Evolutionary conservation across 2,113 vertebrate genomes (phyloP).

Genomic region (Passer montanus): DNA sequence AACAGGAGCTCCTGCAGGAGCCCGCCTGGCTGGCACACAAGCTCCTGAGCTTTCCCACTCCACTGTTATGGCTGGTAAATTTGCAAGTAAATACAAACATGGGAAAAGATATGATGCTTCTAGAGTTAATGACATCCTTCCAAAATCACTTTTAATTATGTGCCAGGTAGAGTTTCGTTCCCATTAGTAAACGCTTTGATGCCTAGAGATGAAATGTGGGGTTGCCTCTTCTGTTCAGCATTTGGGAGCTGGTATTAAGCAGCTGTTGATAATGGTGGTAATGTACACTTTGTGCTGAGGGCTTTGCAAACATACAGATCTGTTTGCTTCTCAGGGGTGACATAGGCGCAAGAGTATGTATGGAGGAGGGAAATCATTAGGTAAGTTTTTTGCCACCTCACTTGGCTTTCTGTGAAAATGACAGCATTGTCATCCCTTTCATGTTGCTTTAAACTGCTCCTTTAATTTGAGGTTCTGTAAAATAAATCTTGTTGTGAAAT

Average conservation of each 20-base stretch:
- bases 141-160: not conserved
- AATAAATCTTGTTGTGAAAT: not conserved
- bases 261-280: not conserved
- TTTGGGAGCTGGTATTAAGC: not conserved
- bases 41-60: not conserved
- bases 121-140: not conserved
- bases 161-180: not conserved
- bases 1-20: not conserved
- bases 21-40: not conserved
- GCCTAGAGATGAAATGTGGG: not conserved
- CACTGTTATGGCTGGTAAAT: not conserved
- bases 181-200: not conserved
- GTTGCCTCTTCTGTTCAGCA: not conserved
- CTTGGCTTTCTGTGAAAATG: not conserved
- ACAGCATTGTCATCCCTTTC: not conserved
- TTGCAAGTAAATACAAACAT: not conserved
- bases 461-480: not conserved
- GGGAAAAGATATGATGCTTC: not conserved
- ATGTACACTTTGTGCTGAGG: not conserved
- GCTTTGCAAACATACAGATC: not conserved
- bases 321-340: not conserved
- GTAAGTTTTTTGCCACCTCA: not conserved
- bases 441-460: not conserved
- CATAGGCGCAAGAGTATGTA: not conserved
- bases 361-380: not conserved